Evolutionary conservation across 2,113 vertebrate species (phyloP), one percentile per base, ranked within the genome.

Genomic region (Beaufortia kweichowensis): DNA sequence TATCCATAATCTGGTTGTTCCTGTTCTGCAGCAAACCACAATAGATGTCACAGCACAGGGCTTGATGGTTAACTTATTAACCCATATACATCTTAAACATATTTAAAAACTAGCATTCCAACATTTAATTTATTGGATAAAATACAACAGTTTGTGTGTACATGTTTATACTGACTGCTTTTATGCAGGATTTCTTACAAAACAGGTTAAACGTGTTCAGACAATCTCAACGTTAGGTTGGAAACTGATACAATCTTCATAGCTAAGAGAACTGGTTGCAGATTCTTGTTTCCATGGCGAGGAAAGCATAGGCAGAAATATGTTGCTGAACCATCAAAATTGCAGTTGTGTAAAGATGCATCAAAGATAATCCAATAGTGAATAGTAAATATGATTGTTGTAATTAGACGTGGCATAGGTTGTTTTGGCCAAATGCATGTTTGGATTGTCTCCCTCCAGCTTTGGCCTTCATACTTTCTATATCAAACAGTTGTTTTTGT

Each of bases 131-230:
- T n/a, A 53, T 8, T 8, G 6, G 48, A 6, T 9, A 53, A 53
- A 17, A 15, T 46, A 46, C 12, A 46, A 15, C 7, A 8, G 19
- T 17, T 21, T 17, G 17, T 28, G 39, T 55, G 14, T 48, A 28
- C 17, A 39, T 29, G 29, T 50, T 50, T 21, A 67, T 4, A 21
- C n/a, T 29, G 2, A 67, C 3, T 46, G 3, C 15, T 29, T 12
- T 23, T 15, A 68, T 53, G 3, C 6, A 2, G 26, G 29, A 55
- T 55, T 53, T 6, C 29, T 69, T 12, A 55, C 48, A 35, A 9
- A 55, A 8, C n/a, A 15, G 67, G 67, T n/a, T 53, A 68, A 68
- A 50, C 65, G n/a, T 31, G 19, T 29, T 68, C 43, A 23, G 6
- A 33, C 28, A 19, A n/a, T 23, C 29, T 50, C 11, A 69, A 23